A percentile compares a stretch with the other conserved stretches of the same genome.
These are phyloP conservation scores for Sarcophaga rosellei DNA, from an alignment of 2,888 invertebrate genomes.

Conservation along the genomic window DNA sequence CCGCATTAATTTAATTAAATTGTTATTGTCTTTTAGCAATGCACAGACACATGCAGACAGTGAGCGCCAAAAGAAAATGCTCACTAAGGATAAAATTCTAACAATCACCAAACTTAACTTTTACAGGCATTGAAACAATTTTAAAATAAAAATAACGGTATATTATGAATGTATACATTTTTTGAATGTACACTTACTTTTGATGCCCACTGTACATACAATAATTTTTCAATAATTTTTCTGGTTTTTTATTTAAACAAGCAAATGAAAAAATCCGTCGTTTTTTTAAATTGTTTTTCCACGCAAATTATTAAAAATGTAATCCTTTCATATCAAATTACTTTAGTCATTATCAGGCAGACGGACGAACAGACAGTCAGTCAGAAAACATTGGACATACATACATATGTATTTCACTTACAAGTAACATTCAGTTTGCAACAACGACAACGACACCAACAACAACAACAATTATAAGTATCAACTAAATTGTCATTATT, in stretches of 20 bases:
- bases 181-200: too few relatives aligned
- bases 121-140: too few relatives aligned
- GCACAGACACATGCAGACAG: background rate
- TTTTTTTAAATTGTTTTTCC: conserved; percentile 10
- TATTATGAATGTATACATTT: too few relatives aligned
- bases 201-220: too few relatives aligned
- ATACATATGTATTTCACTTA: background rate
- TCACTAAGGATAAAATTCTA: too few relatives aligned
- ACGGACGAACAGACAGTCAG: background rate
- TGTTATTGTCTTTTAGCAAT: conserved; percentile 47
- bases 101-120: too few relatives aligned
- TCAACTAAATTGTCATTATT: conserved; percentile 66
- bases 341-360: conserved; percentile 63
- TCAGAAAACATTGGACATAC: background rate
- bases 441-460: conserved; percentile 43
- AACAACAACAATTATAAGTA: conserved; percentile 48
- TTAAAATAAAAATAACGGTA: too few relatives aligned
- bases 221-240: conserved; percentile 3
- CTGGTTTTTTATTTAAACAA: background rate
- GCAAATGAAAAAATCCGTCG: background rate
- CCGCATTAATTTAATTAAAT: conserved; percentile 66
- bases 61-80: too few relatives aligned
- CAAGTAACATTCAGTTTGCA: background rate
- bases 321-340: conserved; percentile 66
- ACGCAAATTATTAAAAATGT: conserved; percentile 35